These are phyloP conservation scores for Ips nitidus DNA, from an alignment of 1,140 invertebrate genomes.

Conservation along the genomic window DNA sequence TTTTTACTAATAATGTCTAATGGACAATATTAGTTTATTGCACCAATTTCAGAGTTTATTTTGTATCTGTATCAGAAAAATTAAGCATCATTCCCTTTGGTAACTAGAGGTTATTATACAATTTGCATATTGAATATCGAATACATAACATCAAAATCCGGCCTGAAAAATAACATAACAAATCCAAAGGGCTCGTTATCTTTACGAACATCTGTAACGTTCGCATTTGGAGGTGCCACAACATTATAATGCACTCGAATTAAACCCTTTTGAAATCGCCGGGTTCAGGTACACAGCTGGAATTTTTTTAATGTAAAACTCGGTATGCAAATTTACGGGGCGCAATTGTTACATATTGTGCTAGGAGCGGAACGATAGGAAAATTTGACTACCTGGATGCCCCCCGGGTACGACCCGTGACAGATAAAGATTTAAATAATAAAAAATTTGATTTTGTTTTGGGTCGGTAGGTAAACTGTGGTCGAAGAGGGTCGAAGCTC, in stretches of 20 bases:
- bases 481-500: constrained; percentile 4
- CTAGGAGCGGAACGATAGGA: constrained; percentile 36
- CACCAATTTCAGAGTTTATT: too few relatives aligned
- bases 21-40: too few relatives aligned
- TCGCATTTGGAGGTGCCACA: constrained; percentile 23
- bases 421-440: constrained; percentile 28
- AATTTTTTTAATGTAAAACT: constrained; percentile 33
- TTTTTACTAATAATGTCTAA: too few relatives aligned
- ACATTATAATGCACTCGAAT: constrained; percentile 28
- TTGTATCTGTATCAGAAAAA: too few relatives aligned
- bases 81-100: too few relatives aligned
- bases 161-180: too few relatives aligned
- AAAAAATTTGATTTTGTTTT: constrained; percentile 28
- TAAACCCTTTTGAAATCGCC: constrained; percentile 17
- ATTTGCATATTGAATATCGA: too few relatives aligned
- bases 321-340: constrained; percentile 42
- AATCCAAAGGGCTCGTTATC: constrained; percentile 10
- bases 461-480: constrained; percentile 24
- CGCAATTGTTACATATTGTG: constrained; percentile 43
- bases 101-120: too few relatives aligned
- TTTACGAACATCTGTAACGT: constrained; percentile 25
- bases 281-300: constrained; percentile 43
- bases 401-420: constrained; percentile 11
- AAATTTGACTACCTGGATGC: constrained; percentile 31
- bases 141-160: too few relatives aligned